Base-by-base conservation (phyloP, 2,113 vertebrate species). In the Percina caprodes region DNA sequence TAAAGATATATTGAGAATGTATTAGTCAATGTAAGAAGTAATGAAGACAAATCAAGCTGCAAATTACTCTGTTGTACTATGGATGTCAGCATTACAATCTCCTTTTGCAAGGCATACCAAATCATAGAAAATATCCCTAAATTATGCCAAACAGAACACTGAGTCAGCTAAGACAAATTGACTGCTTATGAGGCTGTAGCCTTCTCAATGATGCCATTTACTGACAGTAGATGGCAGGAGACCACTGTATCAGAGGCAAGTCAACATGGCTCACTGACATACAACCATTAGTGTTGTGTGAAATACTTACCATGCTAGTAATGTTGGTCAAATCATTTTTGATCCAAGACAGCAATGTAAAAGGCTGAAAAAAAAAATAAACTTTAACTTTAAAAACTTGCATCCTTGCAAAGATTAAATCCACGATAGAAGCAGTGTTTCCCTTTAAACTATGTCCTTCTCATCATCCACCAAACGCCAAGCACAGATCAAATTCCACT, bases 171-270 rank as follows among this genome's bases (percentile, higher is more conserved):
- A 49, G 7, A 33, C 19, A n/a, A n/a, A 15, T 1, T 33, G 2
- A 23, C 11, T 74, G 46, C 46, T 45, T n/a, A 0, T 13, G 30
- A 15, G 23, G n/a, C 14, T 11, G 56, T 8, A 35, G 3, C 10
- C 35, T 13, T 0, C 3, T 1, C 11, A 19, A 46, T 62, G 23
- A 48, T 80, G 15, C 69, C 60, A 7, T 24, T 18, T 24, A 1
- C 11, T 49, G 60, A 54, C 85, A 75, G 85, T 33, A 90, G 88
- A 58, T 72, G 83, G 85, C 85, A 83, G 80, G n/a, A 71, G 73
- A 67, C 48, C 48, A 21, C 4, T 52, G 26, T 23, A 18, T 49
- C 30, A 45, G 35, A 70, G 45, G 33, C n/a, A 49, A 51, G 19
- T 59, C 35, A 51, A 10, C 16, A 8, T 21, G 23, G 16, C 18